Evolutionary conservation across 2,113 vertebrate genomes (phyloP).

Genomic region (Mormoops blainvillei): DNA sequence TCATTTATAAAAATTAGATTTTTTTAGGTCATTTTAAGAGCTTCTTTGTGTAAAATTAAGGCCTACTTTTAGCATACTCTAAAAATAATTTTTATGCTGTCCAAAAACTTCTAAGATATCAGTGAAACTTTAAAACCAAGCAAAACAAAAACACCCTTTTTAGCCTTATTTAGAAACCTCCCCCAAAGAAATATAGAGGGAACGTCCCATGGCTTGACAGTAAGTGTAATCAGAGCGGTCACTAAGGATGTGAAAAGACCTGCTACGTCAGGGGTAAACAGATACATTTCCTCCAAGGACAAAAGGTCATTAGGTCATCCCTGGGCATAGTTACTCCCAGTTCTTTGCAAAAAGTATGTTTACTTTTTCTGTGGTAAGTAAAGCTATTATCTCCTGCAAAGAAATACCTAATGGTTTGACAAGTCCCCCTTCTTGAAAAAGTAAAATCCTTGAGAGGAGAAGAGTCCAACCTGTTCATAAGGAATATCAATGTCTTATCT

Average conservation of each 20-base stretch:
- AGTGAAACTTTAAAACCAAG: conserved; percentile 17
- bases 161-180: background rate
- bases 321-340: background rate
- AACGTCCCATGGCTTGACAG: background rate
- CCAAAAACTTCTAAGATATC: background rate
- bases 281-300: background rate
- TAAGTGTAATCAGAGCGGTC: background rate
- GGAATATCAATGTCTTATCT: background rate
- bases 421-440: background rate
- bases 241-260: background rate
- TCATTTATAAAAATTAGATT: conserved; percentile 8
- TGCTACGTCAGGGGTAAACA: background rate
- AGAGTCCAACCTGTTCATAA: background rate
- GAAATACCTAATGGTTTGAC: background rate
- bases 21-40: background rate
- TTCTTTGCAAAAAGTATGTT: background rate
- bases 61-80: background rate
- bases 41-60: background rate
- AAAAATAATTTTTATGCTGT: conserved; percentile 21
- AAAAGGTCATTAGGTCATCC: background rate
- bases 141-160: background rate
- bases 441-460: background rate
- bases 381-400: background rate
- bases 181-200: background rate
- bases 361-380: background rate